phyloP scores from a whole-genome alignment of 2,797 vertebrate species.

The Mormyrus proboscirostris region DNA sequence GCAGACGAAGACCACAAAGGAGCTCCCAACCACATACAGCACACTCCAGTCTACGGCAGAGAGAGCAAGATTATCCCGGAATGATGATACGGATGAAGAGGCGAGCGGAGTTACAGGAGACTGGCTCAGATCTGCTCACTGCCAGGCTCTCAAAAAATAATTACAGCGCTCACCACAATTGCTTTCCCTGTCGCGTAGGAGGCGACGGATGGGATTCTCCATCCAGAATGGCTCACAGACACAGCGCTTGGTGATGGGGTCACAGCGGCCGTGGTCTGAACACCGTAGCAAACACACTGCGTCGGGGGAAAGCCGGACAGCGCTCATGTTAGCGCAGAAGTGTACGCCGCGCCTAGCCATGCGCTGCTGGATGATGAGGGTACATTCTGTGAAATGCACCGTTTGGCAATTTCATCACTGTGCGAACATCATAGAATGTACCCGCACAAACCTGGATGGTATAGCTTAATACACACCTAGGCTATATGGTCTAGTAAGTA shows the following conservation, averaged over 20 bases:
- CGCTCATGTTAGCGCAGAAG: not conserved
- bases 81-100: not conserved
- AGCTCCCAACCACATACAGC: constrained; percentile 69
- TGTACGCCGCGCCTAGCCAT: not conserved
- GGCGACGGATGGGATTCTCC: constrained; percentile 72
- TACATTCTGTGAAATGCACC: not conserved
- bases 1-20: constrained; percentile 60
- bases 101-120: not conserved
- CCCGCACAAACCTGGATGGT: not conserved
- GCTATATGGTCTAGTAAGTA: not conserved
- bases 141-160: not conserved
- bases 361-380: not conserved
- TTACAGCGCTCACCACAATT: constrained; percentile 70
- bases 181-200: constrained; percentile 73
- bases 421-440: not conserved
- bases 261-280: constrained; percentile 79
- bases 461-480: not conserved
- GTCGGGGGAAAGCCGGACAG: not conserved
- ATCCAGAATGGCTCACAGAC: constrained; percentile 84
- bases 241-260: constrained; percentile 79
- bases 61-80: constrained; percentile 27
- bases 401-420: not conserved
- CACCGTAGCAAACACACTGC: constrained; percentile 76
- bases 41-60: constrained; percentile 76
- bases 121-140: not conserved